Percentiles rank a stretch among this genome's conserved stretches.
These are phyloP conservation scores for Linepithema humile DNA, from an alignment of 1,140 invertebrate species.

Conservation along the genomic window DNA sequence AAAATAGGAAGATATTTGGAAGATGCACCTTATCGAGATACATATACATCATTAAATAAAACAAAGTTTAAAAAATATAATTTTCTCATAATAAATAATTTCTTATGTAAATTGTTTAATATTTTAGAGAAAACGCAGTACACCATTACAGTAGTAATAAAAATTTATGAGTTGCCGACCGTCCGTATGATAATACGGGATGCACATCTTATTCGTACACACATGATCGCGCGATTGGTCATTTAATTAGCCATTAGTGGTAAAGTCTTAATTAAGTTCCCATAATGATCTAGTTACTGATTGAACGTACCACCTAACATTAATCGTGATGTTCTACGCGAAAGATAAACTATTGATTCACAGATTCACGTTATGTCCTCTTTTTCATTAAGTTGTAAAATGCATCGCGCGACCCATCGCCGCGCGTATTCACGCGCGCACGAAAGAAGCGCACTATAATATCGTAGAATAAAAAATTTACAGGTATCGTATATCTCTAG, in stretches of 20 bases:
- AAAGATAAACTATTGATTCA: constrained; percentile 76
- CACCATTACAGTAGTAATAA: not conserved
- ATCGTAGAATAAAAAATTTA: constrained; percentile 48
- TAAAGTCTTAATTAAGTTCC: constrained; percentile 75
- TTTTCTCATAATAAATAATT: not conserved
- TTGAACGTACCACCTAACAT: constrained; percentile 66
- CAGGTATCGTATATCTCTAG: constrained; percentile 40
- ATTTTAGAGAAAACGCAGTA: not conserved
- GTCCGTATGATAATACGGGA: constrained; percentile 4
- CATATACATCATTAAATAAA: constrained; percentile 2
- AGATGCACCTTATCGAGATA: not conserved
- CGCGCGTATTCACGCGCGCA: constrained; percentile 15
- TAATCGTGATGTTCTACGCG: constrained; percentile 64
- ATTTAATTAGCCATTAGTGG: constrained; percentile 66
- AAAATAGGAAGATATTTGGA: not conserved
- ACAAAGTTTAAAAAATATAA: not conserved
- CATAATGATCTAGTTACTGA: constrained; percentile 78
- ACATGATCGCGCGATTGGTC: constrained; percentile 26
- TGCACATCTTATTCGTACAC: not conserved
- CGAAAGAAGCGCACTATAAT: not conserved
- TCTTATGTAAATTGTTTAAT: not conserved
- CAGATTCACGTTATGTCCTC: constrained; percentile 75
- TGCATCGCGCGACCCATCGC: constrained; percentile 22
- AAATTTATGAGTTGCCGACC: constrained; percentile 12
- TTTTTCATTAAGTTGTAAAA: constrained; percentile 58